Conservation (phyloP, 2,888 invertebrate species). For the Hyppa rectilinea region DNA sequence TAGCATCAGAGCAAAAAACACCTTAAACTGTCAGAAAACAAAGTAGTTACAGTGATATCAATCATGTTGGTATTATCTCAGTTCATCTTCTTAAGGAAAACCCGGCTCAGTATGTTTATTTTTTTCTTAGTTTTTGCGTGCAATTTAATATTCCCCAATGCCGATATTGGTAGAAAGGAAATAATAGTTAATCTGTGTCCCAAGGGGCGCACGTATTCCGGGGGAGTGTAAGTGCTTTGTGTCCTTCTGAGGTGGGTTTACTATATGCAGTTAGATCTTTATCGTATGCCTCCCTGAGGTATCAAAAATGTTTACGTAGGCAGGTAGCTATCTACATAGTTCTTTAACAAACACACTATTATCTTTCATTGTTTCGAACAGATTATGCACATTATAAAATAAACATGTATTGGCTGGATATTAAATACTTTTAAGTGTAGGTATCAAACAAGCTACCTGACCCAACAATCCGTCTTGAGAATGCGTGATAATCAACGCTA, state of each 20-base stretch:
- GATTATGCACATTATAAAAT: neutral
- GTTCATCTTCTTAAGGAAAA: constrained; percentile 8
- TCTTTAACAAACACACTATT: neutral
- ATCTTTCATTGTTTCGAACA: neutral
- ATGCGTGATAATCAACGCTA: too few species aligned
- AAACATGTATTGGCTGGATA: too few species aligned
- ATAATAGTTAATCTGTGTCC: constrained; percentile 49
- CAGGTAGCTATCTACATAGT: neutral
- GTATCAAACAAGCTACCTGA: too few species aligned
- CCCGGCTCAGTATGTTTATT: neutral
- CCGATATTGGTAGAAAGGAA: constrained; percentile 27
- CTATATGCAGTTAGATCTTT: constrained; percentile 43
- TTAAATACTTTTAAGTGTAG: too few species aligned
- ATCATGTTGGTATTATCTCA: neutral
- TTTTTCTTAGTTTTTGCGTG: constrained; percentile 2
- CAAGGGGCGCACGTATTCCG: constrained; percentile 29
- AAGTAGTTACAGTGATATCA: too few species aligned
- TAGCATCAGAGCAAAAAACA: too few species aligned
- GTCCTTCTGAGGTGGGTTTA: constrained; percentile 40
- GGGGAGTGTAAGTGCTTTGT: constrained; percentile 49
- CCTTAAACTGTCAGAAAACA: too few species aligned
- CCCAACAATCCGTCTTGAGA: too few species aligned
- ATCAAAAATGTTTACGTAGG: neutral
- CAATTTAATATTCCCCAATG: constrained; percentile 26
- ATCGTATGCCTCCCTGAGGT: constrained; percentile 29